A percentile compares a stretch with the other conserved stretches of the same genome.
Evolutionary conservation across 2,797 vertebrate genomes (phyloP).

Genomic region (Tiaroga cobitis): DNA sequence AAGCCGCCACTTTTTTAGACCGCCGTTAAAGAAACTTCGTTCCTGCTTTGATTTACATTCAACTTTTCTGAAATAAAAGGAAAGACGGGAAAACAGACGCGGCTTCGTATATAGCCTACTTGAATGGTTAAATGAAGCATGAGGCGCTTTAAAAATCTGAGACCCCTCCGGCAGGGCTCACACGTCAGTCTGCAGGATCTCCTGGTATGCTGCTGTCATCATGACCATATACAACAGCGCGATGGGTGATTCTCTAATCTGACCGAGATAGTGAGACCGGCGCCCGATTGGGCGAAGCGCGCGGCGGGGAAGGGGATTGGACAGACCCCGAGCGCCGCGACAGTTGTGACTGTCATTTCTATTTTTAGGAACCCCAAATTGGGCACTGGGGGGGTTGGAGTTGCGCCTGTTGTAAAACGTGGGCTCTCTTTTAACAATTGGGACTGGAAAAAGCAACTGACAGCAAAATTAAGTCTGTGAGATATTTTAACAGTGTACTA

Average conservation of each 20-base stretch:
- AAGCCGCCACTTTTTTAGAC: not conserved
- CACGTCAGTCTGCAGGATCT: conserved; percentile 85
- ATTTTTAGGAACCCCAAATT: conserved; percentile 79
- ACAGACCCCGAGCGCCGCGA: conserved; percentile 55
- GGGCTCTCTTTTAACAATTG: conserved; percentile 57
- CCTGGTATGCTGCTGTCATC: conserved; percentile 81
- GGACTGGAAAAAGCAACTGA: conserved; percentile 57
- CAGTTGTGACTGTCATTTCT: conserved; percentile 68
- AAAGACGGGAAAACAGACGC: conserved; percentile 28
- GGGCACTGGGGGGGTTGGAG: conserved; percentile 56
- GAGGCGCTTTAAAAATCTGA: conserved; percentile 66
- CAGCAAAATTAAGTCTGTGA: conserved; percentile 56
- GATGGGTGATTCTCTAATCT: conserved; percentile 69
- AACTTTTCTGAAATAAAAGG: not conserved
- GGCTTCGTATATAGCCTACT: conserved; percentile 53
- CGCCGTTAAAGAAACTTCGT: not conserved
- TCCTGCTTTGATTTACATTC: not conserved
- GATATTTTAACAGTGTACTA: conserved; percentile 18
- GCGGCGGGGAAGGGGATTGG: conserved; percentile 60
- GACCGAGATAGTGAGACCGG: conserved; percentile 64
- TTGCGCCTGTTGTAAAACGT: conserved; percentile 51
- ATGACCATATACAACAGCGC: conserved; percentile 79
- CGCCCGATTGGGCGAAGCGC: conserved; percentile 69
- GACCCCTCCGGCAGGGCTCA: conserved; percentile 57
- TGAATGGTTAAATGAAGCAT: conserved; percentile 65